Conservation (phyloP, 1,140 invertebrate species). For the Nymphalis io region DNA sequence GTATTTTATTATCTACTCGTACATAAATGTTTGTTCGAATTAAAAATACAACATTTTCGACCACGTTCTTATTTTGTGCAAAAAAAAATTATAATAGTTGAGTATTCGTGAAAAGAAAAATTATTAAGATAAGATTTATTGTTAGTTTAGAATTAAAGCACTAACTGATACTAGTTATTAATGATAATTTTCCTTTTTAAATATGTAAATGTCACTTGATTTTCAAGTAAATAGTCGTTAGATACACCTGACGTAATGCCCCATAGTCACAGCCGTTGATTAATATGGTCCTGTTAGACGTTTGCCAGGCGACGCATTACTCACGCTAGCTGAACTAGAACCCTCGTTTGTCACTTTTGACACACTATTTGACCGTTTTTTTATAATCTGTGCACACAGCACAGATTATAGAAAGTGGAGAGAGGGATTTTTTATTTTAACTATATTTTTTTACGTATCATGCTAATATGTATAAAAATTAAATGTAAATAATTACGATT, state of each 20-base stretch:
- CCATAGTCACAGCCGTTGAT: slow-evolving; percentile 46
- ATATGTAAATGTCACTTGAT: background rate
- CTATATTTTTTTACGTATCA: no score
- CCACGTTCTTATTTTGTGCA: no score
- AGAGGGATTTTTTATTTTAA: no score
- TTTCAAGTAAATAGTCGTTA: slow-evolving; percentile 10
- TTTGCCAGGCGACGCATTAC: slow-evolving; percentile 48
- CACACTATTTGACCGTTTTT: slow-evolving; percentile 56
- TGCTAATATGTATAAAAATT: no score
- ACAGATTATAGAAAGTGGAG: no score
- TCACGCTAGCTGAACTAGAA: slow-evolving; percentile 40
- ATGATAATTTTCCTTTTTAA: no score
- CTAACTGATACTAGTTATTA: no score
- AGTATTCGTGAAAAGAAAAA: no score
- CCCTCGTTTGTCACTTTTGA: slow-evolving; percentile 52
- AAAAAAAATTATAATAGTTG: no score
- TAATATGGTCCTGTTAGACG: slow-evolving; percentile 51
- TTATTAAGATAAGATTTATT: no score
- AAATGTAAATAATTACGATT: no score
- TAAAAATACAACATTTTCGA: background rate
- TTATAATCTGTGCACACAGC: slow-evolving; percentile 33
- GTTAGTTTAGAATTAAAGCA: no score
- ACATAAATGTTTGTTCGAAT: background rate
- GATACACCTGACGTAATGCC: slow-evolving; percentile 25
- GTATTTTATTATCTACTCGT: slow-evolving; percentile 9